Evolutionary conservation across 2,888 invertebrate species (phyloP).

Genomic region (Gymnosoma rotundatum): DNA sequence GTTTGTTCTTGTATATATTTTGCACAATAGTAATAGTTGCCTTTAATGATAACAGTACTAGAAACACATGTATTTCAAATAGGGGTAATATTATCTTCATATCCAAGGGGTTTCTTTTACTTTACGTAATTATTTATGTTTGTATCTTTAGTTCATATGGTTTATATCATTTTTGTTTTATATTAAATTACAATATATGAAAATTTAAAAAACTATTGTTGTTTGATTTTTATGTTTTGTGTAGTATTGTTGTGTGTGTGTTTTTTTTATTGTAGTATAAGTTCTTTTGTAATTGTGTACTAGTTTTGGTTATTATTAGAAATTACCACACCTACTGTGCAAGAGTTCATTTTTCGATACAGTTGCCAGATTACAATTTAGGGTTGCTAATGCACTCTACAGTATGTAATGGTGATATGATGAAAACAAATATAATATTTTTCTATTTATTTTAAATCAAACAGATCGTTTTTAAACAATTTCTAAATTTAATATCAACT

Average conservation of each 20-base stretch:
- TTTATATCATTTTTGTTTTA: conserved; percentile 15
- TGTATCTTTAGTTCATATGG: conserved; percentile 16
- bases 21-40: conserved; percentile 31
- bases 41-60: conserved; percentile 30
- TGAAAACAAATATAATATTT: background rate
- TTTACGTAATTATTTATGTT: background rate
- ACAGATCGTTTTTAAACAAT: too few relatives aligned
- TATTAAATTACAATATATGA: conserved; percentile 44
- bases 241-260: background rate
- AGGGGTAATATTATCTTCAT: conserved; percentile 34
- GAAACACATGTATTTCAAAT: conserved; percentile 59
- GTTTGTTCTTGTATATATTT: background rate
- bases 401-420: background rate
- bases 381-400: conserved; percentile 14
- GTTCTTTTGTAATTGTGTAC: conserved; percentile 49
- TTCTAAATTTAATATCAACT: too few relatives aligned
- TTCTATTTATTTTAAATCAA: background rate
- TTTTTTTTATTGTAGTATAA: conserved; percentile 41
- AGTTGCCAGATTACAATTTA: conserved; percentile 6
- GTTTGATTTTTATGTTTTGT: conserved; percentile 5
- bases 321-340: conserved; percentile 65
- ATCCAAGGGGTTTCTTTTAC: conserved; percentile 26
- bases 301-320: conserved; percentile 43
- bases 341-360: conserved; percentile 16
- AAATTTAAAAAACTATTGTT: background rate